Evolutionary conservation across 2,888 invertebrate species (phyloP), one percentile per base, ranked within the genome.

Genomic region (Xanthia togata): DNA sequence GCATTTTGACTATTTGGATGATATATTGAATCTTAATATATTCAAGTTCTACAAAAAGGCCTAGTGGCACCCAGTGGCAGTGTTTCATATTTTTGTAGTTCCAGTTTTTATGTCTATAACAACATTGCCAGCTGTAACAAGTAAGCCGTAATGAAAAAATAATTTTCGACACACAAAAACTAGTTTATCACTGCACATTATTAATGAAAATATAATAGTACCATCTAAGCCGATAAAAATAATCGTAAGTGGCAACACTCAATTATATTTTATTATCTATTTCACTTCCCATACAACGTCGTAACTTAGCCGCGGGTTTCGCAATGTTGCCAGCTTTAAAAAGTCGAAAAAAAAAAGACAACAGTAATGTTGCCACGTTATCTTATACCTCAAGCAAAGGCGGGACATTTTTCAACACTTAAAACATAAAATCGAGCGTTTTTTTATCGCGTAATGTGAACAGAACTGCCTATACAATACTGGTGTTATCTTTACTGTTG

Each of bases 401-500:
- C 85, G 89, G 88, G 84, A 89, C 92, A 91, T 94, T 94, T 94
- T 93, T 94, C 91, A 93, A 94, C 93, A 92, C 92, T 94, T 93
- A 91, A 92, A 93, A 93, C 94, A 93, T 93, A 94, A 94, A 93
- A 94, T 94, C 93, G 93, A 94, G 91, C 89, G 90, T 90, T 88
- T 91, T 92, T 93, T 95, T 95, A 95, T 94, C 94, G 91, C 90
- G 90, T 92, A 94, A 94, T 94, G 93, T 93, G 93, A 93, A 95
- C 93, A 92, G 90, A 94, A 95, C 92, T 91, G 91, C 93, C 92
- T 93, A 92, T 94, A 94, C 94, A 94, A 95, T 95, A 93, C 92
- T 89, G 92, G 93, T 90, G 93, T 95, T 95, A 95, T 95, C 95
- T 95, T 95, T 94, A 95, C 92, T 92, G 92, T 93, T 90, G 87